phyloP scores from a whole-genome alignment of 2,888 invertebrate species.

The Globia sparganii region DNA sequence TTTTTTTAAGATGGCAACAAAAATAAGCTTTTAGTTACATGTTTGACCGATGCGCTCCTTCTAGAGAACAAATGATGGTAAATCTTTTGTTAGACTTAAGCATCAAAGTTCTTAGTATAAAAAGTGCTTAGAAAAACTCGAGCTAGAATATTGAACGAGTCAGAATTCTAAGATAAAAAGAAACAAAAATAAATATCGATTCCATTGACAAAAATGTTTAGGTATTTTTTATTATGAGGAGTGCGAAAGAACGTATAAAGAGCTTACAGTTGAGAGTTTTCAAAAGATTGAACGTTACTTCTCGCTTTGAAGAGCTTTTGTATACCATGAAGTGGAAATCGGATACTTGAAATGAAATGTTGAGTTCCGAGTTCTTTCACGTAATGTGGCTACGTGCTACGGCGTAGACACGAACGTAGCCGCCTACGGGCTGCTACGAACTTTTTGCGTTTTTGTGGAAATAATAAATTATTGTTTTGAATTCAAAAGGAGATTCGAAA shows the following conservation, averaged over 20 bases:
- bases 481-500: slow-evolving; percentile 17
- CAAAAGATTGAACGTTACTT: slow-evolving; percentile 59
- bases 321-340: slow-evolving; percentile 66
- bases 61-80: neutral
- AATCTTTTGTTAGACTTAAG: slow-evolving; percentile 1
- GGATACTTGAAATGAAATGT: slow-evolving; percentile 61
- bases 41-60: slow-evolving; percentile 4
- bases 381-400: slow-evolving; percentile 66
- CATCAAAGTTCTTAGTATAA: neutral
- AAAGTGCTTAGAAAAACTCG: neutral
- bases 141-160: neutral
- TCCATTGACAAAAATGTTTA: slow-evolving; percentile 14
- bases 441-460: neutral
- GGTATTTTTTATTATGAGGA: slow-evolving; percentile 44
- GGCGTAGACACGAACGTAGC: slow-evolving; percentile 63
- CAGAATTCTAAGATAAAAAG: neutral
- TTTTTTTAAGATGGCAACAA: slow-evolving; percentile 12
- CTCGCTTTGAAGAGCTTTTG: slow-evolving; percentile 55
- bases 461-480: slow-evolving; percentile 21
- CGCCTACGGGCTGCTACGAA: slow-evolving; percentile 37
- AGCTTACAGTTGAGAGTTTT: slow-evolving; percentile 56
- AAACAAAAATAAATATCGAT: neutral
- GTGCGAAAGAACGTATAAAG: slow-evolving; percentile 40
- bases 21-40: slow-evolving; percentile 19
- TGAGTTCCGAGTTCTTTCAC: slow-evolving; percentile 58